Evolutionary conservation across 2,888 invertebrate genomes (phyloP), one percentile per base, ranked within the genome.

Genomic region (Oeneis ivallda): DNA sequence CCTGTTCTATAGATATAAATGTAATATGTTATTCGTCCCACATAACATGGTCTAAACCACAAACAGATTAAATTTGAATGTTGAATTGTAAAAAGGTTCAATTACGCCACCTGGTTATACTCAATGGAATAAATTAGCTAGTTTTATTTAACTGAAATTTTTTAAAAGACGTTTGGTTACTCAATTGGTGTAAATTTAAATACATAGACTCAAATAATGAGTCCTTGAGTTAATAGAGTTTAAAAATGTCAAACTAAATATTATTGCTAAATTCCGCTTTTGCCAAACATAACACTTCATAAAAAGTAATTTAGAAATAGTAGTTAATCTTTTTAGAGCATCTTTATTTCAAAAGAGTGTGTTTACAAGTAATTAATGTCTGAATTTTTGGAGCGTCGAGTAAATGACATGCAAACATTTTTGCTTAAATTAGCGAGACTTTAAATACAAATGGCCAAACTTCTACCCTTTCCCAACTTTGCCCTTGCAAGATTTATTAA

Each of bases 401-500:
- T 71, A 70, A 70, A 71, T 65, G 71, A 72, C 72, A 74, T 67
- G 69, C 64, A 71, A 75, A 75, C 70, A 73, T 72, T 74, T 72
- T 75, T 71, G 71, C 71, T 71, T 70, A 74, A 75, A 74, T 76
- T 74, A 74, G 70, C 69, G 66, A 67, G 70, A 69, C 64, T 71
- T 72, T 73, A 69, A 70, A 72, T 71, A 72, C 68, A 71, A 73
- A 72, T 72, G 71, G 68, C 62, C 67, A 64, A 74, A 74, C 71
- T 74, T 73, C 70, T 68, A 70, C 69, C 71, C 67, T 69, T 68
- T 66, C 56, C 52, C 26, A 71, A 74, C 60, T 72, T 70, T 64
- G 43, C 61, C 62, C 56, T 56, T 19, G 39, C 65, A 43, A 72
- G 70, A 72, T 73, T 74, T 73, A 72, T 70, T 73, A 70, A 73